Evolutionary conservation across 2,888 invertebrate species (phyloP).

Genomic region (Spisula solida): DNA sequence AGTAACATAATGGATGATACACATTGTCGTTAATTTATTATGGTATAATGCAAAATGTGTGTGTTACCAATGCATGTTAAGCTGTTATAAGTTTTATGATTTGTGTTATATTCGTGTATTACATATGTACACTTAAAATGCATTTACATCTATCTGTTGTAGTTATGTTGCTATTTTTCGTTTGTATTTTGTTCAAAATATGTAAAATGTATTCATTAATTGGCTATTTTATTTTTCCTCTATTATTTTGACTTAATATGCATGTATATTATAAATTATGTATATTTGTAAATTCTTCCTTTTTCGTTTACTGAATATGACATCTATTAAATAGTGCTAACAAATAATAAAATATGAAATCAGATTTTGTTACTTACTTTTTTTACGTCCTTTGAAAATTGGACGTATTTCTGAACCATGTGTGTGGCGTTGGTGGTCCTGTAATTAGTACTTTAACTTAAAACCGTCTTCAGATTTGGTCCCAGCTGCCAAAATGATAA

Average conservation of each 20-base stretch:
- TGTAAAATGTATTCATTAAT: constrained; percentile 33
- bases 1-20: too few relatives aligned
- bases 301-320: constrained; percentile 37
- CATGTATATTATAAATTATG: constrained; percentile 29
- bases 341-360: constrained; percentile 57
- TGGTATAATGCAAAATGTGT: too few relatives aligned
- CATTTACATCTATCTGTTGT: not conserved
- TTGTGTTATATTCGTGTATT: not conserved
- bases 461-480: too few relatives aligned
- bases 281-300: constrained; percentile 42
- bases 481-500: too few relatives aligned
- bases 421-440: too few relatives aligned
- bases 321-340: constrained; percentile 58
- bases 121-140: not conserved
- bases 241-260: constrained; percentile 10
- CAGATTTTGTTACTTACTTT: not conserved
- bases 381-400: too few relatives aligned
- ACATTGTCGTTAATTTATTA: too few relatives aligned
- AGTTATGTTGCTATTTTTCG: constrained; percentile 26
- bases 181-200: constrained; percentile 32
- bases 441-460: too few relatives aligned
- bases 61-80: not conserved
- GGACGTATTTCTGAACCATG: too few relatives aligned
- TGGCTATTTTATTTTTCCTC: constrained; percentile 32
- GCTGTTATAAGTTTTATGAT: not conserved